These are phyloP conservation scores for Glaucidium brasilianum DNA, from an alignment of 2,113 vertebrate species.

Conservation along the genomic window DNA sequence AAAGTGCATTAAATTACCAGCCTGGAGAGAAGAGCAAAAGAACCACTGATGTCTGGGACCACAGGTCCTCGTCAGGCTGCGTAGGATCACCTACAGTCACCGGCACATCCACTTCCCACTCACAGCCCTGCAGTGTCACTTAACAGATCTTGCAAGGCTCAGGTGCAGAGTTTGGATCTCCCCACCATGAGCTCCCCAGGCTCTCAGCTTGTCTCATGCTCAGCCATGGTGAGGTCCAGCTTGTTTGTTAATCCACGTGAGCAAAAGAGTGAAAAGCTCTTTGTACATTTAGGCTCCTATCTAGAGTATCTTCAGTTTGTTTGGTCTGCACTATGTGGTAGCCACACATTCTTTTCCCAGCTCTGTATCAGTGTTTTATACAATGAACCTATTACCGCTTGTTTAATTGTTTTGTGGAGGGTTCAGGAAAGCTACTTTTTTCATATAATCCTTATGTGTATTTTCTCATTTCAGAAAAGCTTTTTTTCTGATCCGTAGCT, in stretches of 20 bases:
- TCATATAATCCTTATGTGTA: background rate
- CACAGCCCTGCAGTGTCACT: background rate
- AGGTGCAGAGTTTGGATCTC: background rate
- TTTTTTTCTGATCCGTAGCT: background rate
- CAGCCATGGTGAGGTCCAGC: background rate
- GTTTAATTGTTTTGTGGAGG: background rate
- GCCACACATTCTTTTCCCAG: background rate
- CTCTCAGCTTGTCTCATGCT: background rate
- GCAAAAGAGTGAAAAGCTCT: background rate
- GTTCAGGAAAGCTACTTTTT: background rate
- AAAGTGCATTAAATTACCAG: background rate
- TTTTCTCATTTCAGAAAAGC: background rate
- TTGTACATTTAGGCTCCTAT: background rate
- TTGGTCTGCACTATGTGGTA: background rate
- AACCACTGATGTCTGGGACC: background rate
- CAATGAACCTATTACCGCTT: background rate
- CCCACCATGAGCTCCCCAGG: fast-evolving
- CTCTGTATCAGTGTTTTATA: background rate
- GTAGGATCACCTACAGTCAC: background rate
- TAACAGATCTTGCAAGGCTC: background rate
- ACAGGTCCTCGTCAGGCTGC: background rate
- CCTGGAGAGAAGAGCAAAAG: background rate
- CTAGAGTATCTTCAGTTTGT: background rate
- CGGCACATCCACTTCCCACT: fast-evolving
- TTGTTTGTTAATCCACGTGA: background rate